Conservation (phyloP, 2,888 invertebrate genomes). For the Brenthis ino region DNA sequence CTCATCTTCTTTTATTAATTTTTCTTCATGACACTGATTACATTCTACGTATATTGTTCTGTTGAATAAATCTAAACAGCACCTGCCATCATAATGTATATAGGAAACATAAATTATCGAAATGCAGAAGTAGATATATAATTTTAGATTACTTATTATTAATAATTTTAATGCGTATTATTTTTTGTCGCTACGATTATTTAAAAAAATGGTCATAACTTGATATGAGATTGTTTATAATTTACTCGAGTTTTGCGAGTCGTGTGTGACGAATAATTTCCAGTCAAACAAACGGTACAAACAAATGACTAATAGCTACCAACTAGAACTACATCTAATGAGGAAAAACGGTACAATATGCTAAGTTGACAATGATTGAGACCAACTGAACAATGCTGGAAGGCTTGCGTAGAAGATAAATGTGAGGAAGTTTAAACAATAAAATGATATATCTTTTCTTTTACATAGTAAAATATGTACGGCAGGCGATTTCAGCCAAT, state of each 20-base stretch:
- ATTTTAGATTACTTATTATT: too few species aligned
- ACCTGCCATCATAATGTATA: too few species aligned
- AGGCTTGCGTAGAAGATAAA: constrained; percentile 7
- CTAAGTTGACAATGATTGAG: constrained; percentile 32
- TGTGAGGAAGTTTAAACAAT: constrained; percentile 9
- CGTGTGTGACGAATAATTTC: constrained; percentile 31
- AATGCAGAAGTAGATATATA: too few species aligned
- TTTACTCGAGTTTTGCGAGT: constrained; percentile 33
- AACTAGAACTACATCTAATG: constrained; percentile 17
- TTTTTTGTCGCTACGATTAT: neutral
- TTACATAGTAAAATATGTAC: neutral
- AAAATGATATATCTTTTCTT: constrained; percentile 10
- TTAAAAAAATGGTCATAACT: neutral
- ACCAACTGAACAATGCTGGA: constrained; percentile 18
- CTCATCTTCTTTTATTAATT: neutral
- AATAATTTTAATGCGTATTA: too few species aligned
- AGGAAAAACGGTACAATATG: constrained; percentile 28
- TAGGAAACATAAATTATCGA: too few species aligned
- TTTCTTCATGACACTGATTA: neutral
- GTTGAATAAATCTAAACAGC: too few species aligned
- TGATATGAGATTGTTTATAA: constrained; percentile 6
- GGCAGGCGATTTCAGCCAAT: neutral
- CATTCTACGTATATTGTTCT: too few species aligned
- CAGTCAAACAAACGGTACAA: constrained; percentile 21
- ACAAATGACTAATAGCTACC: constrained; percentile 30